Evolutionary conservation across 2,797 vertebrate genomes (phyloP).

Genomic region (Pangasius larnaudii): DNA sequence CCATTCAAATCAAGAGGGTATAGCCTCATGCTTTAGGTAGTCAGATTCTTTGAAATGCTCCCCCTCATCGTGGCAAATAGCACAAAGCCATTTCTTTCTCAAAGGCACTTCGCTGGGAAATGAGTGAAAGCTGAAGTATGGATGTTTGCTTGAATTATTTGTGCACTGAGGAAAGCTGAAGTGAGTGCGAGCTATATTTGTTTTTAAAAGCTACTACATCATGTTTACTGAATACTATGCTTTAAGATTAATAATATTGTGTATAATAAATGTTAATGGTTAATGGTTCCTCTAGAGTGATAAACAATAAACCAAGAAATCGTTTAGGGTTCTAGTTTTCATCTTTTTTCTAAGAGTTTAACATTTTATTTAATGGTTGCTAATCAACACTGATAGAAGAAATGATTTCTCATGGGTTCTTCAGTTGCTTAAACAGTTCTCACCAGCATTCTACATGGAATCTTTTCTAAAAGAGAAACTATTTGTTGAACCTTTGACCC

Average conservation of each 20-base stretch:
- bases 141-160: not conserved
- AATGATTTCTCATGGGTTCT: not conserved
- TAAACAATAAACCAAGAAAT: not conserved
- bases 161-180: not conserved
- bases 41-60: not conserved
- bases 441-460: not conserved
- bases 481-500: not conserved
- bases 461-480: not conserved
- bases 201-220: not conserved
- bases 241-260: not conserved
- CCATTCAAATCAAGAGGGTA: not conserved
- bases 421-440: not conserved
- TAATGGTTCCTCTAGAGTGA: not conserved
- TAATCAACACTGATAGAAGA: not conserved
- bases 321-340: no score
- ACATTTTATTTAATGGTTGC: not conserved
- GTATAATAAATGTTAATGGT: not conserved
- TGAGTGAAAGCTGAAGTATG: no score
- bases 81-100: not conserved
- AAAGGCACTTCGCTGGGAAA: not conserved
- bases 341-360: not conserved
- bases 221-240: not conserved
- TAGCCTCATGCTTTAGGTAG: not conserved
- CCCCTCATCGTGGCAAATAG: not conserved
- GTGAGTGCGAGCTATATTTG: not conserved